phyloP scores from a whole-genome alignment of 2,888 invertebrate genomes.

The Ligdia adustata region DNA sequence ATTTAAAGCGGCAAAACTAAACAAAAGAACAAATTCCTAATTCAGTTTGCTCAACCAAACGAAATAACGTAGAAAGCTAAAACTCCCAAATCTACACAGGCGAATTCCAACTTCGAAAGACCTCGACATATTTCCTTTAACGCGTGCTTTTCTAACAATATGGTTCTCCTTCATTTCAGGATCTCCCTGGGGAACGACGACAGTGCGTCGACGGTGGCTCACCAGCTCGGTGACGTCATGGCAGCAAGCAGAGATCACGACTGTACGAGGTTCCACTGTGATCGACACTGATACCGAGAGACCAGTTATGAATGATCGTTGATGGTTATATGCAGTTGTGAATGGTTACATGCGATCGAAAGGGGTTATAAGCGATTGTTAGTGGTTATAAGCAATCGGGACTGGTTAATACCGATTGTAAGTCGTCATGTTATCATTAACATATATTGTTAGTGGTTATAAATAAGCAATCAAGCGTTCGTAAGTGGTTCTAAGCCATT shows the following conservation, averaged over 20 bases:
- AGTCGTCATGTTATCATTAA: no score
- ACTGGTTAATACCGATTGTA: no score
- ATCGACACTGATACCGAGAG: conserved; percentile 49
- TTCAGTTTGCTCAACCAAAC: no score
- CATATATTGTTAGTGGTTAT: no score
- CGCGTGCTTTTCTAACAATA: neutral
- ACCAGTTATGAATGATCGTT: neutral
- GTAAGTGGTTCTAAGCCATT: no score
- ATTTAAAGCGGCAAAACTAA: no score
- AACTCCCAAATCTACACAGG: no score
- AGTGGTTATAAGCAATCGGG: conserved; percentile 2
- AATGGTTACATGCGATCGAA: conserved; percentile 6
- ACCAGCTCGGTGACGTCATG: conserved; percentile 90
- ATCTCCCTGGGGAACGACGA: conserved; percentile 84
- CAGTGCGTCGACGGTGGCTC: conserved; percentile 84
- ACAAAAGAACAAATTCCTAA: no score
- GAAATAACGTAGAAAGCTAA: no score
- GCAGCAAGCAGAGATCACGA: conserved; percentile 88
- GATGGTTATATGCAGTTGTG: conserved; percentile 1
- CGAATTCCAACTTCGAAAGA: no score
- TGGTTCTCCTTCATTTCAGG: conserved; percentile 72
- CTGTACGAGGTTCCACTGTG: conserved; percentile 87
- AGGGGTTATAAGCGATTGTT: neutral
- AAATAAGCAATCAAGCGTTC: no score
- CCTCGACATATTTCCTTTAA: no score